Percentiles rank a stretch among this genome's conserved stretches.
Evolutionary conservation across 2,888 invertebrate species (phyloP).

Genomic region (Parapristionchus giblindavisi): DNA sequence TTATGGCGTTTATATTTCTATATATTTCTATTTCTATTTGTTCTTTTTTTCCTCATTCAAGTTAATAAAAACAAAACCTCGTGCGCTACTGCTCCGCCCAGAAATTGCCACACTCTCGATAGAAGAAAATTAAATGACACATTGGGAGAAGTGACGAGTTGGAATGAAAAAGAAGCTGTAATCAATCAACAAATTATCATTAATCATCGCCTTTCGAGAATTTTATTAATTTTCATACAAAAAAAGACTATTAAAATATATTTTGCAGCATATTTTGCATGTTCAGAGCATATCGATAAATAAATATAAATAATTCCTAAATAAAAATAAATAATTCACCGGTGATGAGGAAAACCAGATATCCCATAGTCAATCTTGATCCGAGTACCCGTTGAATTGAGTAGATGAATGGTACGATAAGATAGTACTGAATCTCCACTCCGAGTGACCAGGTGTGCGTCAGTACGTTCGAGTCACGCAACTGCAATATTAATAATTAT

Average conservation of each 20-base stretch:
- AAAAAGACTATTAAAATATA: no score
- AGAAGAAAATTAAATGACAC: conserved; percentile 27
- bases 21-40: no score
- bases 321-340: no score
- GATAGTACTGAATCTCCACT: conserved; percentile 32
- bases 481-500: not conserved
- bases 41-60: no score
- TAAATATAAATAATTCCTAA: no score
- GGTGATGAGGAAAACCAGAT: not conserved
- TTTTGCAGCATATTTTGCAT: no score
- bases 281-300: no score
- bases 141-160: not conserved
- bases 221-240: no score
- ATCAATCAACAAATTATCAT: not conserved
- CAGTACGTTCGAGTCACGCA: conserved; percentile 33
- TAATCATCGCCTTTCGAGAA: no score
- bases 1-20: no score
- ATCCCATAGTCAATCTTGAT: not conserved
- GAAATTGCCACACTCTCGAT: conserved; percentile 28
- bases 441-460: conserved; percentile 36
- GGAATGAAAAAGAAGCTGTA: conserved; percentile 23
- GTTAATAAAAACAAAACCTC: no score
- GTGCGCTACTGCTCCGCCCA: conserved; percentile 9
- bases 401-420: conserved; percentile 21
- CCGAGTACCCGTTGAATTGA: not conserved